phyloP scores from a whole-genome alignment of 2,797 vertebrate genomes.

The Oreochromis mossambicus region DNA sequence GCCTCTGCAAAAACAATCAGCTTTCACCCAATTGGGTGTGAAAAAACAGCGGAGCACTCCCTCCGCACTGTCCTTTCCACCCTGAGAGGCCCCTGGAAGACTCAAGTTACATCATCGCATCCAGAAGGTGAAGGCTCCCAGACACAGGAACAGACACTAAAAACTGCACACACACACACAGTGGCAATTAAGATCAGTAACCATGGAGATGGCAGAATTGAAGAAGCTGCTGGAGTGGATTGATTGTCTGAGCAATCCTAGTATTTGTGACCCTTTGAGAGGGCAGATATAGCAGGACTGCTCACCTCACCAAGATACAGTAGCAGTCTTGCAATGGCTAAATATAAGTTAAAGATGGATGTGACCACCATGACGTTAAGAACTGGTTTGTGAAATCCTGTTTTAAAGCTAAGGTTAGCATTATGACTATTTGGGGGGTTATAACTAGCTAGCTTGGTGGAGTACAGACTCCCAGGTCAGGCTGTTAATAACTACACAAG shows the following conservation, averaged over 20 bases:
- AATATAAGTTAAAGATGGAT: background rate
- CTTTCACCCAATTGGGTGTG: conserved; percentile 57
- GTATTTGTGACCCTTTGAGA: conserved; percentile 22
- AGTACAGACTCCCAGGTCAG: background rate
- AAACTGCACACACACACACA: background rate
- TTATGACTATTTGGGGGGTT: background rate
- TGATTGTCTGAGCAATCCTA: conserved; percentile 22
- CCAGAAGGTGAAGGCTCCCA: conserved; percentile 63
- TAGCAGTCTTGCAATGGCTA: background rate
- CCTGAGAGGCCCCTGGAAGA: conserved; percentile 48
- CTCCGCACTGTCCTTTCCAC: conserved; percentile 34
- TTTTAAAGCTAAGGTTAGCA: background rate
- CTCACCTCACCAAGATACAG: conserved; percentile 11
- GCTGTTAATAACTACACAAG: background rate
- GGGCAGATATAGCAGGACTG: background rate
- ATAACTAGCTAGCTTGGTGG: background rate
- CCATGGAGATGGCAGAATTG: conserved; percentile 65
- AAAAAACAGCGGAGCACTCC: conserved; percentile 42
- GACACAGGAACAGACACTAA: conserved; percentile 27
- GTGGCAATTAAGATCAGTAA: conserved; percentile 67
- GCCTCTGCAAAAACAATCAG: conserved; percentile 34
- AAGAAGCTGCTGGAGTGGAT: conserved; percentile 55
- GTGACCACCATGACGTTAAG: background rate
- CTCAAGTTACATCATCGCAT: conserved; percentile 65
- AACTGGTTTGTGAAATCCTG: background rate